These are phyloP conservation scores for Sebastes glaucus DNA, from an alignment of 2,797 vertebrate genomes.

Conservation along the genomic window DNA sequence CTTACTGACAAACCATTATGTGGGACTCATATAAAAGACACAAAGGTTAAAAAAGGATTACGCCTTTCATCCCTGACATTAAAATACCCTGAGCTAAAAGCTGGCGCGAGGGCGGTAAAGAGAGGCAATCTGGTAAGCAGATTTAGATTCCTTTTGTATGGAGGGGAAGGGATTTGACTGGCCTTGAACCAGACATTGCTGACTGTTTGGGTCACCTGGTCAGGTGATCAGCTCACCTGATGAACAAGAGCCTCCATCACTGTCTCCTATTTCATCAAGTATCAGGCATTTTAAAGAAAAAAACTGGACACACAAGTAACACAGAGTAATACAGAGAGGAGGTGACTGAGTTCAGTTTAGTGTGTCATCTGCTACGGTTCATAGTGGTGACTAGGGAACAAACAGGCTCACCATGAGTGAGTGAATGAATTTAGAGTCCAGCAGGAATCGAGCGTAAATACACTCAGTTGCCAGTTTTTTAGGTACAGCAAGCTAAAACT, in stretches of 20 bases:
- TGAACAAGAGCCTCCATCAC: slow-evolving; percentile 3
- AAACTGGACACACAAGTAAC: slow-evolving; percentile 19
- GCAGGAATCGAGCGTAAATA: background rate
- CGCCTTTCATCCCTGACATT: slow-evolving; percentile 67
- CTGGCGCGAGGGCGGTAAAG: slow-evolving; percentile 48
- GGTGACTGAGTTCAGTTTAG: slow-evolving; percentile 13
- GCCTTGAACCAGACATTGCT: slow-evolving; percentile 27
- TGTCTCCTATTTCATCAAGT: background rate
- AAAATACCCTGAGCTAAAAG: slow-evolving; percentile 66
- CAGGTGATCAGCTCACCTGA: slow-evolving; percentile 35
- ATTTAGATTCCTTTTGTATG: slow-evolving; percentile 64
- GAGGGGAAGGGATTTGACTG: slow-evolving; percentile 42
- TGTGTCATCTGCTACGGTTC: slow-evolving; percentile 8
- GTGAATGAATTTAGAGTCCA: slow-evolving; percentile 4
- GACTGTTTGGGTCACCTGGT: slow-evolving; percentile 35
- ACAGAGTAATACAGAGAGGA: slow-evolving; percentile 11
- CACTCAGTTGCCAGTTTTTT: background rate
- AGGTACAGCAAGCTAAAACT: too few species aligned
- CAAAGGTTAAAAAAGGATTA: slow-evolving; percentile 74
- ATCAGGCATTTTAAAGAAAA: slow-evolving; percentile 5
- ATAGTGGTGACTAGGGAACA: background rate
- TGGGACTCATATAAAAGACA: slow-evolving; percentile 50
- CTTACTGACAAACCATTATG: slow-evolving; percentile 60
- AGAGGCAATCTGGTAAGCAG: slow-evolving; percentile 72
- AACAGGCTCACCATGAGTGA: background rate